Evolutionary conservation across 1,140 invertebrate species (phyloP).

Genomic region (Listronotus oregonensis): DNA sequence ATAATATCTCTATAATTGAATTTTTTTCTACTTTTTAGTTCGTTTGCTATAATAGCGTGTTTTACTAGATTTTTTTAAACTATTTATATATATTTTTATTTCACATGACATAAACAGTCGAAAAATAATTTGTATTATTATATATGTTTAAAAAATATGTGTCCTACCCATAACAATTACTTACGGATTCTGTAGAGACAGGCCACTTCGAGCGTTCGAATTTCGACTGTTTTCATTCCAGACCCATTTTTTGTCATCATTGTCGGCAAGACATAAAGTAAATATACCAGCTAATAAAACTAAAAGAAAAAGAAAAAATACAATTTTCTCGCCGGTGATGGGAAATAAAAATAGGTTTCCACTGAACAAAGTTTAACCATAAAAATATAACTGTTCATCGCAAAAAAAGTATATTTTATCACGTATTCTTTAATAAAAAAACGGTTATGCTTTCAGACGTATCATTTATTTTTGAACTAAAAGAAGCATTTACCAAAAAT

Average conservation of each 20-base stretch:
- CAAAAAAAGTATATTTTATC: not conserved
- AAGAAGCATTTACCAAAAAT: too few species aligned
- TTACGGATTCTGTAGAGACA: slow-evolving; percentile 24
- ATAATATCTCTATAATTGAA: too few species aligned
- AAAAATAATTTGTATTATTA: too few species aligned
- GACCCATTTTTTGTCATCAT: slow-evolving; percentile 53
- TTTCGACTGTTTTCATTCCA: slow-evolving; percentile 51
- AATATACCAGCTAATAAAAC: slow-evolving; percentile 9
- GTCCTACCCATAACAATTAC: not conserved
- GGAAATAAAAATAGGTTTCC: slow-evolving; percentile 1
- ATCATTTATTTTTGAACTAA: too few species aligned
- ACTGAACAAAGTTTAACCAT: not conserved
- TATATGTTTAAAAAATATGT: too few species aligned
- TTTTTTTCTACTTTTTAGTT: too few species aligned
- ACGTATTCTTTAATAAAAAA: not conserved
- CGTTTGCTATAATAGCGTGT: too few species aligned
- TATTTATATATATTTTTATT: too few species aligned
- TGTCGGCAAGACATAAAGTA: slow-evolving; percentile 13
- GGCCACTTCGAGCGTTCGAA: slow-evolving; percentile 20
- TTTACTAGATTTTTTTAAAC: too few species aligned
- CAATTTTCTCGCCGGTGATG: not conserved
- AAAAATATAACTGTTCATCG: not conserved
- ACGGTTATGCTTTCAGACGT: too few species aligned
- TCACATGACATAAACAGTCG: too few species aligned
- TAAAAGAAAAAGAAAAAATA: slow-evolving; percentile 19